Evolutionary conservation across 2,888 invertebrate genomes (phyloP), one percentile per base, ranked within the genome.

Genomic region (Dioctria linearis): DNA sequence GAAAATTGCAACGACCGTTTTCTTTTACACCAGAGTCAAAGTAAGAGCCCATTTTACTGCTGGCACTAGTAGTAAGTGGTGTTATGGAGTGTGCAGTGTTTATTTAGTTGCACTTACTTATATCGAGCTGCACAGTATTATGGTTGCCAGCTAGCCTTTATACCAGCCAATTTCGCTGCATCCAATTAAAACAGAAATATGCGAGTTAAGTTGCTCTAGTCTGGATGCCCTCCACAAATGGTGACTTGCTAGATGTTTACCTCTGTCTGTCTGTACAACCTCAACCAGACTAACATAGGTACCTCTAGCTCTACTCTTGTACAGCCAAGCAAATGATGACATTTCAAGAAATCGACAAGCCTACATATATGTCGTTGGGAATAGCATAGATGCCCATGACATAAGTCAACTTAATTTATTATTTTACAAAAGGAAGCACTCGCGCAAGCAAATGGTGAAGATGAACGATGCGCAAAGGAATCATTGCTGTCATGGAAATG

Each of bases 331-430:
- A 66, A 65, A 79, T 57, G 59, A 79, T 73, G 78, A 81, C 78
- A 78, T 79, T 79, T 67, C 66, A 25, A 79, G 66, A 79, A 79
- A 81, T 81, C 75, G 73, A 81, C 78, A 78, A 54, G 65, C 59
- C 25, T 78, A 76, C 80, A 76, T 67, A 76, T 49, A 67, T 63
- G 63, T 78, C 80, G 69, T 69, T 54, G 61, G 25, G 63, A 59
- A 51, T 37, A 76, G 73, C 73, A 80, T 65, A 61, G 81, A 80
- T 81, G 81, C 76, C 76, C 71, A 46, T 76, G 81, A 80, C 80
- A 81, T 75, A 79, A 80, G 81, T 81, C 81, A 81, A 79, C 79
- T 81, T 81, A 80, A 81, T 80, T 81, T 80, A 81, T 81, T 79
- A 79, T 78, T 79, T 42, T 25, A 11, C 51, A 49, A 59, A 42